Conservation (phyloP, 1,140 invertebrate species). For the Drosophila ambigua region DNA sequence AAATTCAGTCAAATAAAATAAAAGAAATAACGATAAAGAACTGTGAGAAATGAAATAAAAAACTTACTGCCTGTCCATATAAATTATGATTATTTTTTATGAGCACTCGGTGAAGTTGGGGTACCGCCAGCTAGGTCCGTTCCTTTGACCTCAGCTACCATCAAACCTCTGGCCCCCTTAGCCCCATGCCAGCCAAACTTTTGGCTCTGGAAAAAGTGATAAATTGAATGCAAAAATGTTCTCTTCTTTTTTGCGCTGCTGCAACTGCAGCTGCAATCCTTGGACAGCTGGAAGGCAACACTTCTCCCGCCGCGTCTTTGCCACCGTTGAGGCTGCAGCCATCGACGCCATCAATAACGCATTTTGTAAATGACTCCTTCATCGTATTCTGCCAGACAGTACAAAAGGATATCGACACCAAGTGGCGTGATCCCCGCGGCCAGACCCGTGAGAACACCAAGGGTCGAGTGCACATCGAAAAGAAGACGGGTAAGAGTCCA, state of each 20-base stretch:
- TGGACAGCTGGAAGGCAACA: constrained; percentile 50
- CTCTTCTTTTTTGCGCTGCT: constrained; percentile 3
- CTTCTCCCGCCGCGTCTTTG: constrained; percentile 8
- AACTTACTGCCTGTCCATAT: constrained; percentile 21
- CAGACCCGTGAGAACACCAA: constrained; percentile 75
- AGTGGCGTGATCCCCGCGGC: constrained; percentile 80
- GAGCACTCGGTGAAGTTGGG: background rate
- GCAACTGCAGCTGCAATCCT: constrained; percentile 63
- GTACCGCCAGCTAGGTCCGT: background rate
- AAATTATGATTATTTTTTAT: constrained; percentile 48
- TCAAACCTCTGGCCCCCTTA: constrained; percentile 7
- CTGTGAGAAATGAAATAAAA: constrained; percentile 3
- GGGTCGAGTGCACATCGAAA: constrained; percentile 80
- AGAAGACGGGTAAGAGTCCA: constrained; percentile 71
- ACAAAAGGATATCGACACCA: constrained; percentile 79
- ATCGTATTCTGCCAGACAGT: constrained; percentile 82
- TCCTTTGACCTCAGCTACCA: background rate
- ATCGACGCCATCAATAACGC: constrained; percentile 78
- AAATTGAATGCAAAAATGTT: constrained; percentile 60
- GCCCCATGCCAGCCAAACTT: background rate
- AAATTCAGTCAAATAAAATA: constrained; percentile 28
- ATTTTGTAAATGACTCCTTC: constrained; percentile 83
- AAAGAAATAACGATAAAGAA: constrained; percentile 2
- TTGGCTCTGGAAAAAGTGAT: constrained; percentile 39
- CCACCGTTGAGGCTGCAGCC: constrained; percentile 63